Percentiles rank a stretch among this genome's conserved stretches.
Evolutionary conservation across 2,113 vertebrate genomes (phyloP).

Genomic region (Cephalopterus ornatus): DNA sequence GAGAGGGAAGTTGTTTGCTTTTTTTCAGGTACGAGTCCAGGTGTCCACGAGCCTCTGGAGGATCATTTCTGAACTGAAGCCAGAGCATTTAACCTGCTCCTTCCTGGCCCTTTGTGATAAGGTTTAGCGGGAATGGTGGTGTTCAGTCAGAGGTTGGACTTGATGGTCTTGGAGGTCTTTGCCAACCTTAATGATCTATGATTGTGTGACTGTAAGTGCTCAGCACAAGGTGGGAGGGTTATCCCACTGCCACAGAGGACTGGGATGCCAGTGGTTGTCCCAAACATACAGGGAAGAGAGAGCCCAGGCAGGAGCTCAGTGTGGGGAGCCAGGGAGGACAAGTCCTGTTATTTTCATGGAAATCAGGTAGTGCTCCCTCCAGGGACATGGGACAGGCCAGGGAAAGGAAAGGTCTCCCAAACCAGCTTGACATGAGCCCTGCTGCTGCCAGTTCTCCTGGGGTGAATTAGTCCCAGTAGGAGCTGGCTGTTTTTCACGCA

Average conservation of each 20-base stretch:
- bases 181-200: not conserved
- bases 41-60: fast-evolving
- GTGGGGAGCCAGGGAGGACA: not conserved
- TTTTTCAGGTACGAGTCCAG: not conserved
- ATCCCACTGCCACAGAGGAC: not conserved
- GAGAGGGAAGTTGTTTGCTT: not conserved
- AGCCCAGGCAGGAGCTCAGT: not conserved
- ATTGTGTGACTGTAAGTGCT: not conserved
- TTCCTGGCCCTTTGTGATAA: not conserved
- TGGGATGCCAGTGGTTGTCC: not conserved
- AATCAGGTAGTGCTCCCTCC: not conserved
- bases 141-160: not conserved
- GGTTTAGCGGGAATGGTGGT: not conserved
- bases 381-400: not conserved
- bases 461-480: not conserved
- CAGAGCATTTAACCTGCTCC: not conserved
- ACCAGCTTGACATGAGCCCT: not conserved
- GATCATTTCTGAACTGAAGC: not conserved
- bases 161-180: not conserved
- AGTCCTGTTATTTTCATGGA: not conserved
- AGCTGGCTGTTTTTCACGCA: not conserved
- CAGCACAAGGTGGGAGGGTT: fast-evolving
- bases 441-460: not conserved
- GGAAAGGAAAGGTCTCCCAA: not conserved
- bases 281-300: fast-evolving